Base-by-base conservation (phyloP, 2,113 vertebrate species). In the Lepus americanus region DNA sequence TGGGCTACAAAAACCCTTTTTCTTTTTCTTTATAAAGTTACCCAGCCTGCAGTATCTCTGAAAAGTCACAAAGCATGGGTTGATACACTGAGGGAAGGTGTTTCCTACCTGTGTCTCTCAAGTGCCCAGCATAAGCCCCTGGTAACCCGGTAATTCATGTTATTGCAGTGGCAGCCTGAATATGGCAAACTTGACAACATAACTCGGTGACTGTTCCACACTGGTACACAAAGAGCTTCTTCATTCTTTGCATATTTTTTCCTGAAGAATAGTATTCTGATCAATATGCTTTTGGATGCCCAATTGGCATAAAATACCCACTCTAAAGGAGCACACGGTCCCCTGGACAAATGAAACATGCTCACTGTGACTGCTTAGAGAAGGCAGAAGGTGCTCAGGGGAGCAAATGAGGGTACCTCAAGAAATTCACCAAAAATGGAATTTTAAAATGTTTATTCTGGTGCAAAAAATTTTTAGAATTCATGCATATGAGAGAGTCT, bases 281-380 rank as follows among this genome's bases (percentile, higher is more conserved):
- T 82, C 74, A 70, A 66, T 64, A 90, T 39, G 39, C 9, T 74
- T 83, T 89, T 66, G 63, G 78, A 77, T 73, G 53, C 94, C 22
- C 55, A 64, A 22, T 31, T 90, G 13, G 70, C 78, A 90, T 59
- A n/a, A 11, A 44, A n/a, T 55, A 51, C 63, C 44, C 3, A 66
- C 19, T 17, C 69, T 92, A 9, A 85, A 74, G 22, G 83, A 90
- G 29, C 63, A 81, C 23, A 59, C 2, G 33, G 27, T 44, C 17
- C 53, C 6, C 88, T 87, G 23, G 74, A 36, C 90, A 95, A 92
- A 90, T 53, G 55, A 93, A 29, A 5, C 63, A 12, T 64, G 31
- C 39, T 81, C 33, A n/a, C 81, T 73, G 59, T 39, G 66, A 70
- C 39, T 51, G 7, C 29, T n/a, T 36, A n/a, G 63, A 80, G 9